Base-by-base conservation (phyloP, 2,113 vertebrate species). In the Dendropsophus ebraccatus region DNA sequence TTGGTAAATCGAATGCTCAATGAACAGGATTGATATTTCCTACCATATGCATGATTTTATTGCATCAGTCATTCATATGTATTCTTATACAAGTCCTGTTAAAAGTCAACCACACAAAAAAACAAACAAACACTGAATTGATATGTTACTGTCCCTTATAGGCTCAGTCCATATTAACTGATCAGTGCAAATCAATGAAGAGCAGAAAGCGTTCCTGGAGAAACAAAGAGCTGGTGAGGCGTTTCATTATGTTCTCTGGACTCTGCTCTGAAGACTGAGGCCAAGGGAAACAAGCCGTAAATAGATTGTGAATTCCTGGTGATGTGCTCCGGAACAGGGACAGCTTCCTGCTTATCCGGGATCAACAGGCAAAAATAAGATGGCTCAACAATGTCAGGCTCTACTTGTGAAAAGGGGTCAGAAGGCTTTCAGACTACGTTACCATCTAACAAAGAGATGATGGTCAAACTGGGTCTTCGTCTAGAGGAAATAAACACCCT, bases 281-380 rank as follows among this genome's bases (percentile, higher is more conserved):
- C 77, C 77, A 80, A 80, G 56, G 77, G 54, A 80, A 80, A 80
- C 35, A 62, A 41, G 32, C 54, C 21, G 25, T 67, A 67, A 81
- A 81, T 49, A 67, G 60, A 67, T 49, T 14, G 13, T 69, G 35
- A 81, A 81, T 81, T 81, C 79, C 79, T 81, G 58, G 52, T 47
- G 21, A 81, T 47, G 58, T 4, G n/a, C 78, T 62, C 78, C 54
- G 78, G 78, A 81, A 81, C 21, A 50, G 45, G 32, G 41, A 67
- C 60, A 16, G 41, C n/a, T 81, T 81, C 79, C 79, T 81, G 79
- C 79, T 10, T 25, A 67, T 67, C 79, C 79, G 41, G 58, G 58
- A 49, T 49, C 58, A 21, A 19, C 58, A 62, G 23, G 58, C 79
- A 60, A 54, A 81, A 70, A 37, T 37, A 65, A 49, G 79, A 81